Evolutionary conservation across 1,140 invertebrate genomes (phyloP).

Genomic region (Latrodectus geometricus): DNA sequence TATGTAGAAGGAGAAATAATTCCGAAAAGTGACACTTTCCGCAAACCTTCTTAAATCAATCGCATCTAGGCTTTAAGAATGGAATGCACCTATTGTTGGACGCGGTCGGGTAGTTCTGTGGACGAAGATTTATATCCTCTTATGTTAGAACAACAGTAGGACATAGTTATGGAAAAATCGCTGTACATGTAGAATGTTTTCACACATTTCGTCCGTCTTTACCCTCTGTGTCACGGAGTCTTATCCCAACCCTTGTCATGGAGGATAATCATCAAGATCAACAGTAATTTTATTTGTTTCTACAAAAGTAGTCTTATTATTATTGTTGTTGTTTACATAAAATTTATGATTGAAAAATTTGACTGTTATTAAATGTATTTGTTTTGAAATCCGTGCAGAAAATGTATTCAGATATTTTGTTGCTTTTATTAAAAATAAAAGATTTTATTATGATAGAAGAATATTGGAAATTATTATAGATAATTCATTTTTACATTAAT

Average conservation of each 20-base stretch:
- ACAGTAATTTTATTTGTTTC: conserved; percentile 41
- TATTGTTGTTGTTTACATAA: not conserved
- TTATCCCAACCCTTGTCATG: conserved; percentile 39
- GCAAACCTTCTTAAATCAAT: conserved; percentile 12
- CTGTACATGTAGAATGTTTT: conserved; percentile 55
- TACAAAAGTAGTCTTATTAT: not conserved
- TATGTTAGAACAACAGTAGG: conserved; percentile 44
- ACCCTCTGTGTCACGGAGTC: conserved; percentile 34
- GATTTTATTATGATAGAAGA: too few relatives aligned
- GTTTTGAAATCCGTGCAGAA: too few relatives aligned
- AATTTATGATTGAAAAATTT: not conserved
- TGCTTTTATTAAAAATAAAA: not conserved
- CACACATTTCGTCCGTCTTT: conserved; percentile 29
- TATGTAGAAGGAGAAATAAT: too few relatives aligned
- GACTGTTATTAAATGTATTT: too few relatives aligned
- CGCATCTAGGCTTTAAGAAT: conserved; percentile 35
- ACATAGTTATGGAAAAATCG: conserved; percentile 46
- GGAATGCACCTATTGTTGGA: conserved; percentile 56
- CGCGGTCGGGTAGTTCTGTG: conserved; percentile 47
- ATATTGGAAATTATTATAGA: too few relatives aligned
- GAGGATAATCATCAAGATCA: conserved; percentile 44
- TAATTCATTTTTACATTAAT: too few relatives aligned
- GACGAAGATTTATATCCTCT: conserved; percentile 41
- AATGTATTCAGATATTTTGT: conserved; percentile 11
- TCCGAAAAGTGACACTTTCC: too few relatives aligned